phyloP scores from a whole-genome alignment of 2,113 vertebrate species.

The Etheostoma spectabile region DNA sequence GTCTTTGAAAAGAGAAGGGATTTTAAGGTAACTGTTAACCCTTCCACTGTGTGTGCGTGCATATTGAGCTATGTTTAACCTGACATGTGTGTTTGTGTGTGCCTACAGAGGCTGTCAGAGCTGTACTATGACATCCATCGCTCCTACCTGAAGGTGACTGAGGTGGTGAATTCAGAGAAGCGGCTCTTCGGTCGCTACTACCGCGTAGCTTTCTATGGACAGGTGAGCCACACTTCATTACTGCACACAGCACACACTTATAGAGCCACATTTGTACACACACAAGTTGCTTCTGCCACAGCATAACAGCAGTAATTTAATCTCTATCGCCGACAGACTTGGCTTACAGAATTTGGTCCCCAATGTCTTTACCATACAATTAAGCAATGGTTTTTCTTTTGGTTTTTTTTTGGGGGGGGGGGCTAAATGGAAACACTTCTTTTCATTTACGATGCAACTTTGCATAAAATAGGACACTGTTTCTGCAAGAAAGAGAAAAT shows the following conservation, averaged over 20 bases:
- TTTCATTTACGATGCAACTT: neutral
- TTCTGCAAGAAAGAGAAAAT: neutral
- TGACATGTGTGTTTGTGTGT: constrained; percentile 14
- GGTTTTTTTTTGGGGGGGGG: too few relatives aligned
- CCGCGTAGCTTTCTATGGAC: constrained; percentile 96
- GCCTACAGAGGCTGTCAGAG: constrained; percentile 90
- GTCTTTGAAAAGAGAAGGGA: constrained; percentile 98
- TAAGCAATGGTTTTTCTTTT: neutral
- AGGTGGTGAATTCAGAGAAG: constrained; percentile 97
- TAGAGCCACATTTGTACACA: neutral
- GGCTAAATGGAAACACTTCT: neutral
- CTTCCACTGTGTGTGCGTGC: neutral
- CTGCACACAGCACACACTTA: neutral
- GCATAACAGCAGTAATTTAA: neutral
- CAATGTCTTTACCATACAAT: neutral
- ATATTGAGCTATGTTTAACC: neutral
- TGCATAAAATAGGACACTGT: neutral
- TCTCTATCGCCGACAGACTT: neutral
- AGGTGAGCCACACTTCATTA: constrained; percentile 83
- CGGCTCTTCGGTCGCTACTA: constrained; percentile 97
- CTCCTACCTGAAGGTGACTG: constrained; percentile 96
- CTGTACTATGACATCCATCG: constrained; percentile 98
- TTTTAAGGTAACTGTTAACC: constrained; percentile 88
- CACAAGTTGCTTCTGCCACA: neutral
- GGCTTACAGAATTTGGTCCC: neutral